Conservation (phyloP, 1,140 invertebrate genomes). For the Acromyrmex heyeri region DNA sequence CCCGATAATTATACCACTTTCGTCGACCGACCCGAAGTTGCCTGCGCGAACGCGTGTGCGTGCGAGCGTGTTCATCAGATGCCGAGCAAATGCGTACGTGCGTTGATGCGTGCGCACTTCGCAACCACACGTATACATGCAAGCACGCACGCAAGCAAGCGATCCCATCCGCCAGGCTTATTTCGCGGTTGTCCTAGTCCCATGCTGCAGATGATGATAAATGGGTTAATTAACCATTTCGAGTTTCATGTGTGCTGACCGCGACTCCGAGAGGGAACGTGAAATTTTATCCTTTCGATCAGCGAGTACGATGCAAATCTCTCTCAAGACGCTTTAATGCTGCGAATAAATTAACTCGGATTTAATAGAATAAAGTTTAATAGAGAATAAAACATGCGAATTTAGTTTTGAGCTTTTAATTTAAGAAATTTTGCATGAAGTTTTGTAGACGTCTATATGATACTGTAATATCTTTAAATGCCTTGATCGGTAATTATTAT, state of each 20-base stretch:
- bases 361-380: not conserved
- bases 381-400: not conserved
- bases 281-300: conserved; percentile 35
- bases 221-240: conserved; percentile 76
- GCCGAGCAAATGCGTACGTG: not conserved
- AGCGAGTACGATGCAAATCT: not conserved
- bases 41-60: conserved; percentile 35
- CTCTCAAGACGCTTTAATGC: not conserved
- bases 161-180: conserved; percentile 64
- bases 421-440: not conserved
- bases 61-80: conserved; percentile 13
- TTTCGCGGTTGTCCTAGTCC: conserved; percentile 64
- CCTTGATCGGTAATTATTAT: too few relatives aligned
- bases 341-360: not conserved
- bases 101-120: not conserved
- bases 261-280: conserved; percentile 45
- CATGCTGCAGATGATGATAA: conserved; percentile 66
- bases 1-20: conserved; percentile 73
- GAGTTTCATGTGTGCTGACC: conserved; percentile 30
- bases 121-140: not conserved
- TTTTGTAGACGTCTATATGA: not conserved
- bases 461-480: not conserved
- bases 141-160: conserved; percentile 9
- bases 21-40: conserved; percentile 65
- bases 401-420: not conserved